These are phyloP conservation scores for Drosophila limbata DNA, from an alignment of 2,888 invertebrate species.

Conservation along the genomic window DNA sequence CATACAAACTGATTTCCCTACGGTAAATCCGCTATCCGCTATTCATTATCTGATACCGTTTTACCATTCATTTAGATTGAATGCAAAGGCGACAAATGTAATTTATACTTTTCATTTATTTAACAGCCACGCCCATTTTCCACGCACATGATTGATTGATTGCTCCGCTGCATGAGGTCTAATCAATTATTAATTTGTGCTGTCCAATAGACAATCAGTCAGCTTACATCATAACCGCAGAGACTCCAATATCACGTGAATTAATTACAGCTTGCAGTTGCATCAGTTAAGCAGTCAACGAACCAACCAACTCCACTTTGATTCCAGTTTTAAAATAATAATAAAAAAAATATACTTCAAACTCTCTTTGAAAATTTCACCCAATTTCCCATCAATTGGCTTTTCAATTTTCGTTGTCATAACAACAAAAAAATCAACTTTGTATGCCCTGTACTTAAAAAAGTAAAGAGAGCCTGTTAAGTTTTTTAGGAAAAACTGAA, in stretches of 20 bases:
- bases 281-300: constrained; percentile 73
- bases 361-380: constrained; percentile 57
- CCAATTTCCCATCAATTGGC: constrained; percentile 74
- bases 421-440: constrained; percentile 61
- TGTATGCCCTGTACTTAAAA: constrained; percentile 55
- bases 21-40: constrained; percentile 9
- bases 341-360: constrained; percentile 4
- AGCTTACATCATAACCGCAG: constrained; percentile 61
- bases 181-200: constrained; percentile 70
- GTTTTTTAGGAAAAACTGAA: neutral
- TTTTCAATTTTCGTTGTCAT: constrained; percentile 65
- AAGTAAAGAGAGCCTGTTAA: constrained; percentile 22
- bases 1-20: constrained; percentile 30
- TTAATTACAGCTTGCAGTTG: constrained; percentile 68
- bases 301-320: constrained; percentile 40
- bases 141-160: constrained; percentile 52
- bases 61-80: constrained; percentile 16
- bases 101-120: constrained; percentile 69
- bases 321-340: constrained; percentile 7
- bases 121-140: constrained; percentile 63
- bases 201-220: constrained; percentile 47
- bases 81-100: constrained; percentile 43
- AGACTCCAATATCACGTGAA: constrained; percentile 62
- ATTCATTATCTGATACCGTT: constrained; percentile 18
- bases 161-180: constrained; percentile 33